Evolutionary conservation across 2,797 vertebrate genomes (phyloP).

Genomic region (Spea hammondii): DNA sequence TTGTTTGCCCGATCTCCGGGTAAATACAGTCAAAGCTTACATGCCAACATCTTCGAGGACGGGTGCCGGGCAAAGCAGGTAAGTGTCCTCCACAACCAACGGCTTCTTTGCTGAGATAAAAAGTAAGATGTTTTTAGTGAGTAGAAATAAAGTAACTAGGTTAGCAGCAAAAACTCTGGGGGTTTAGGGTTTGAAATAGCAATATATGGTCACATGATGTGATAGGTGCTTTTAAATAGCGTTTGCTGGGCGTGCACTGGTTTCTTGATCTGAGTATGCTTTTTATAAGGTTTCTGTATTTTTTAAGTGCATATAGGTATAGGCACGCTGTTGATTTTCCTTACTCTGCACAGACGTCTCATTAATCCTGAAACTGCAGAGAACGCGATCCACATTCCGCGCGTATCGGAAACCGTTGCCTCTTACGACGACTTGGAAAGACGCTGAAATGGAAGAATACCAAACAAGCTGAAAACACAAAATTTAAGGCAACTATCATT

Average conservation of each 20-base stretch:
- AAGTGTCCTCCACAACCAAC: constrained; percentile 89
- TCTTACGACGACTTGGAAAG: constrained; percentile 92
- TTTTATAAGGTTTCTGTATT: too few relatives aligned
- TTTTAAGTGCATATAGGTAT: too few relatives aligned
- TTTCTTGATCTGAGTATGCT: too few relatives aligned
- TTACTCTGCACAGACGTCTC: constrained; percentile 91
- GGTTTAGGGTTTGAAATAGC: too few relatives aligned
- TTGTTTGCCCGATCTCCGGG: too few relatives aligned
- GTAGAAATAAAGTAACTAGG: background rate
- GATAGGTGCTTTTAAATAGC: too few relatives aligned
- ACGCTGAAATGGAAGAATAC: constrained; percentile 66
- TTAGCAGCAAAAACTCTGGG: background rate
- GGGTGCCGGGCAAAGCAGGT: constrained; percentile 91
- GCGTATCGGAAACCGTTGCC: constrained; percentile 93
- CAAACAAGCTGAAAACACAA: background rate
- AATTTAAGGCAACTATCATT: background rate
- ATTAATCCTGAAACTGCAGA: constrained; percentile 97
- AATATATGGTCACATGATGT: too few relatives aligned
- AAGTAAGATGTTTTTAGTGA: constrained; percentile 1
- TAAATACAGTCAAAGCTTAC: constrained; percentile 69
- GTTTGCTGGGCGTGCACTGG: too few relatives aligned
- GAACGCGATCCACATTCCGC: constrained; percentile 87
- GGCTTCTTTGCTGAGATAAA: constrained; percentile 85
- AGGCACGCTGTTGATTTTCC: background rate
- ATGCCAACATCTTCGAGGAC: constrained; percentile 90